Evolutionary conservation across 2,113 vertebrate genomes (phyloP), one percentile per base, ranked within the genome.

Genomic region (Mohoua ochrocephala): DNA sequence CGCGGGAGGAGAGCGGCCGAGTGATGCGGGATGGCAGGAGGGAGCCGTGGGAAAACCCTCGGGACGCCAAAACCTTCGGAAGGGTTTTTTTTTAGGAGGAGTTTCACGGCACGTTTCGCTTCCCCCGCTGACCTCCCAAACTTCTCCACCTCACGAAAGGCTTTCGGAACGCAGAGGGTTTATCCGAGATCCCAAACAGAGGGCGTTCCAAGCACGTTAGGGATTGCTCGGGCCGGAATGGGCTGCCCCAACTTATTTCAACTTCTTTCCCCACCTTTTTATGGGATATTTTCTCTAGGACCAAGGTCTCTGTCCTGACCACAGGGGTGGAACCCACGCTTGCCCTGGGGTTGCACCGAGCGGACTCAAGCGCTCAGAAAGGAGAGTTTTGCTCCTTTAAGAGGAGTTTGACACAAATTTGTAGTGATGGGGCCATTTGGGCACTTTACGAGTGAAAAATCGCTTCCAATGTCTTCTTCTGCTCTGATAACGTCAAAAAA

Each of bases 141-240:
- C 15, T 11, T 54, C 64, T 56, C 8, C 0, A 1, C 44, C 47
- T 28, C 4, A 4, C 35, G 27, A 42, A 52, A 39, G 21, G 50
- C 9, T 79, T 42, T 75, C 10, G 6, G n/a, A 33, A 42, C 2
- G 26, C 6, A 1, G 30, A 47, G 42, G 14, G 19, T 74, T 83
- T 52, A n/a, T 37, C 67, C 33, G 7, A 35, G 27, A 11, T 79
- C 49, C 57, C 21, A 31, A 1, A 3, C 1, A 0, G 11, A 28
- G 13, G 22, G 1, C 20, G 63, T 21, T 68, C 56, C 35, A 11
- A 11, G 30, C 22, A 23, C 1, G 0, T 2, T 1, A 1, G 10
- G 44, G 19, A 65, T 21, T 21, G 6, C 13, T 31, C 53, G 16
- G 60, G n/a, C 18, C 9, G 6, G 16, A n/a, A 28, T 1, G 4